Evolutionary conservation across 2,797 vertebrate species (phyloP).

Genomic region (Oreortyx pictus): DNA sequence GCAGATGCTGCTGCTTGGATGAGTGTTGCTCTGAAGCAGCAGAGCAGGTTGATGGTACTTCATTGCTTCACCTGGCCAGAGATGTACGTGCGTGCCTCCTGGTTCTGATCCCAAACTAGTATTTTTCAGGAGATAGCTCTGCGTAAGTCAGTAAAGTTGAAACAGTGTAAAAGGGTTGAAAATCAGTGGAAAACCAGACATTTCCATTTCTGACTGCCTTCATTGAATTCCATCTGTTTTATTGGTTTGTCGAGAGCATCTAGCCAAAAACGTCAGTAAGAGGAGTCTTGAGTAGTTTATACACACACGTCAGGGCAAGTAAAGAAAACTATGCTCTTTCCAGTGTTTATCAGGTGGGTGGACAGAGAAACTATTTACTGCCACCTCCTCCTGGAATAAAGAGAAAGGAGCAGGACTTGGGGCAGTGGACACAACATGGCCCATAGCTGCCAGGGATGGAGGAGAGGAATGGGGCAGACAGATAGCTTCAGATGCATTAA

Average conservation of each 20-base stretch:
- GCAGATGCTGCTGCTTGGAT: constrained; percentile 24
- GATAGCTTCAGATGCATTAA: not conserved
- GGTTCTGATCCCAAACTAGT: not conserved
- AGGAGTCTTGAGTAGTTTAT: not conserved
- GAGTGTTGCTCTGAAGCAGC: constrained; percentile 10
- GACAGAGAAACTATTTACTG: not conserved
- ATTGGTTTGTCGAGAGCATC: constrained; percentile 23
- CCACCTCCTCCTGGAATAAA: not conserved
- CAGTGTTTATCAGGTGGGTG: not conserved
- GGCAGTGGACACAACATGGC: not conserved
- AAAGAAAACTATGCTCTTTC: not conserved
- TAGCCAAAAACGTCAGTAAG: not conserved
- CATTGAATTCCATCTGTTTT: not conserved
- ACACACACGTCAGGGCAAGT: not conserved
- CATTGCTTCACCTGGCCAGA: not conserved
- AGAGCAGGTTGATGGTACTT: not conserved
- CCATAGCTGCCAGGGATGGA: not conserved
- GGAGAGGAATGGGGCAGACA: not conserved
- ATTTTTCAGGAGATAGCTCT: not conserved
- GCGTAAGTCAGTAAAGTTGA: not conserved
- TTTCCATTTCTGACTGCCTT: constrained; percentile 29
- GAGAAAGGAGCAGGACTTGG: not conserved
- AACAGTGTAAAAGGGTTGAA: not conserved
- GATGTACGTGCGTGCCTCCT: not conserved
- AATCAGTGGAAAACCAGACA: constrained; percentile 26